Evolutionary conservation across 1,140 invertebrate species (phyloP), one percentile per base, ranked within the genome.

Genomic region (Pantala flavescens): DNA sequence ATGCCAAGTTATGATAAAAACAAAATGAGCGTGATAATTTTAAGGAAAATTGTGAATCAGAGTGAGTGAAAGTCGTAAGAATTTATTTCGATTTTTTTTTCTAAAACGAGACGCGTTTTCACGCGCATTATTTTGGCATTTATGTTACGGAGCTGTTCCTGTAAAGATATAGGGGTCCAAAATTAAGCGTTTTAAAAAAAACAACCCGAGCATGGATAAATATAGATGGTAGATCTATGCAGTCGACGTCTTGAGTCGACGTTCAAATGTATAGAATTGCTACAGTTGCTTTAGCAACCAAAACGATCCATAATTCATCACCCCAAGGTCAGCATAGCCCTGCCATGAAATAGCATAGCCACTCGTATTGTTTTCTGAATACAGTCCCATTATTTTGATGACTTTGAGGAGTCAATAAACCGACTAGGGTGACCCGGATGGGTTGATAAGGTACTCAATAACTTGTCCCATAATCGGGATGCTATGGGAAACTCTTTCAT

Each of bases 131-230:
- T 63, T 7, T 63, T 21, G 28, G 28, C 28, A 21, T 63, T 63
- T 63, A 63, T 19, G 14, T 63, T 63, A 7, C 49, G n/a, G n/a
- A 63, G 49, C 49, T 63, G 49, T 63, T 63, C 49, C 49, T 63
- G 49, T 63, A 63, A 36, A 63, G 49, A 63, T n/a, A n/a, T 63
- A 63, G 49, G 49, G 49, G 49, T 63, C 49, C 49, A 63, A 63
- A 63, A 63, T 3, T 63, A 63, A 7, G 49, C 49, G n/a, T n/a
- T n/a, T n/a, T n/a, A n/a, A 63, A 19, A 7, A 12, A 63, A 21
- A 36, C 28, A 63, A 63, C 49, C 3, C 12, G 49, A 19, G 49
- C 12, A 7, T 63, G 14, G n/a, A 14, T 63, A n/a, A n/a, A n/a
- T n/a, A n/a, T n/a, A 63, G 49, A 21, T 7, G 49, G n/a, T 63